These are phyloP conservation scores for Tribolium castaneum DNA, from an alignment of 1,140 invertebrate species.

Conservation along the genomic window DNA sequence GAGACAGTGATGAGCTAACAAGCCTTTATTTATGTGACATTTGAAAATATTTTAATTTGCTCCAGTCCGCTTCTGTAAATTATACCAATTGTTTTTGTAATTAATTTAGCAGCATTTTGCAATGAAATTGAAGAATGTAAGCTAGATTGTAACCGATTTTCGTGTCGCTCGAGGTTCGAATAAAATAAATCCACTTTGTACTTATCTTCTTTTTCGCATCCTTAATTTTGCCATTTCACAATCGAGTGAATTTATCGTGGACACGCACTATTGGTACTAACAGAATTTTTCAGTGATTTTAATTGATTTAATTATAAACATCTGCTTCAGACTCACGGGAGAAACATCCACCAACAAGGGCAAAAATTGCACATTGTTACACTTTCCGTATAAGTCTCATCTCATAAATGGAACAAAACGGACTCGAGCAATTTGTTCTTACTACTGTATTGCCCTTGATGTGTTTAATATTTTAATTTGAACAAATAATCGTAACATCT, in stretches of 20 bases:
- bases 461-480: not conserved
- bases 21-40: not conserved
- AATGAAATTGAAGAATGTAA: not conserved
- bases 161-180: not conserved
- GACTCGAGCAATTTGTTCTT: conserved; percentile 3
- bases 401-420: not conserved
- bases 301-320: not conserved
- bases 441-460: conserved; percentile 1
- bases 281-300: not conserved
- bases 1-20: not conserved
- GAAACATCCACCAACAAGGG: not conserved
- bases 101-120: not conserved
- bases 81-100: not conserved
- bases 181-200: too few species aligned
- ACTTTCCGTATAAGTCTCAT: not conserved
- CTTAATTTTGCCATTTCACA: too few species aligned
- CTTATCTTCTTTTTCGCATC: too few species aligned
- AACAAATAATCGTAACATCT: not conserved
- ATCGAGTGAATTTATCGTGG: too few species aligned
- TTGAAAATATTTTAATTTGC: conserved; percentile 15
- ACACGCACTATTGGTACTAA: too few species aligned
- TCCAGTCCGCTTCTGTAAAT: not conserved
- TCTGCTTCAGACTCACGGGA: not conserved
- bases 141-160: not conserved
- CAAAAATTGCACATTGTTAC: conserved; percentile 11